Evolutionary conservation across 2,888 invertebrate species (phyloP), one percentile per base, ranked within the genome.

Genomic region (Ennomos fuscantarius): DNA sequence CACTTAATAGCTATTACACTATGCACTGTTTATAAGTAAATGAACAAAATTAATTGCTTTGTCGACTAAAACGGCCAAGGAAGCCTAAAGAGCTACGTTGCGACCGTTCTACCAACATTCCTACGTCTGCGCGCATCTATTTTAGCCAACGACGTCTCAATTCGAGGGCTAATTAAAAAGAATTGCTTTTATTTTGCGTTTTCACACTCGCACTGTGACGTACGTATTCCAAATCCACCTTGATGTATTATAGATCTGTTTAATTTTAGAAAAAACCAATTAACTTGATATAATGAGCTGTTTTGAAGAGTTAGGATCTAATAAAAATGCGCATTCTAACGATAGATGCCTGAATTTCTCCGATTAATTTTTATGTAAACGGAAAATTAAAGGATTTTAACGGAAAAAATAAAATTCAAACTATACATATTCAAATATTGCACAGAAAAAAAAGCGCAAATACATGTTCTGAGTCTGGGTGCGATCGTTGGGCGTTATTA

Each of bases 151-250:
- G 78, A 71, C 79, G 78, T 72, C 81, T 83, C 85, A 81, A 83
- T 84, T 82, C 81, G 78, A 73, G 76, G 77, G 88, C 85, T 92
- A 90, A 91, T 91, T 92, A 91, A 87, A 91, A 92, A 91, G 89
- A 90, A 92, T 91, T 87, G 89, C 87, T 91, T 89, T 92, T 92
- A 91, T 92, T 91, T 89, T 78, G 86, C 88, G 84, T 84, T 86
- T 86, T 86, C 87, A 87, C 88, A 87, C 85, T 83, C 80, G 75
- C 74, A 79, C 74, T 73, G 79, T 86, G 88, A 88, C 87, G 69
- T 65, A 70, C 69, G 75, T 78, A 78, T 81, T 76, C 76, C 78
- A 84, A 86, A 86, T 82, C 78, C 81, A 73, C 69, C 74, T 77
- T 86, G 83, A 87, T 82, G 79, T 60, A 72, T 74, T 69, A 70